Evolutionary conservation across 2,113 vertebrate genomes (phyloP), one percentile per base, ranked within the genome.

Genomic region (Corvus hawaiiensis): DNA sequence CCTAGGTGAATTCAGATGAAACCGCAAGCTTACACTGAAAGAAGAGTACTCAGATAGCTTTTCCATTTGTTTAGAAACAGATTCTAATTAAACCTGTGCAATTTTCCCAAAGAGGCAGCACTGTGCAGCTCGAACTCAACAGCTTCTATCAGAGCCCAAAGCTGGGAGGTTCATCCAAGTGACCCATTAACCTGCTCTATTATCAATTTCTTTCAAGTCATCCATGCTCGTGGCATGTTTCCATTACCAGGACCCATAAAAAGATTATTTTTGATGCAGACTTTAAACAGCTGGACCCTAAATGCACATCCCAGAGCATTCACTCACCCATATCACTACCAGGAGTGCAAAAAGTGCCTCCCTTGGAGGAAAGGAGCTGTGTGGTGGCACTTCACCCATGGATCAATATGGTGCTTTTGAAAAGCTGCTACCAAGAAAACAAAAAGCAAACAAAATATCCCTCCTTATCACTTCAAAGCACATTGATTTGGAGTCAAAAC

Each of bases 401-500:
- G 67, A 83, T 39, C 49, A 73, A 37, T 12, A 49, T 0, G 0
- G 39, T 1, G 3, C 30, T 78, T 84, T 74, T 24, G 37, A 83
- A 86, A 92, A 49, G 67, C 37, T 86, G 11, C 43, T 71, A 54
- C 10, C 16, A 77, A 63, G 41, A 68, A 48, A 54, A 49, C 62
- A 76, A 67, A 32, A 23, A 32, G 10, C 7, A 27, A 33, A 20
- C 0, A 0, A 44, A 33, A 66, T 54, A n/a, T 10, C 12, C 23
- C 28, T 79, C 54, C 20, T 24, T 56, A 41, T 81, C 49, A 75
- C 39, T 52, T 81, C 33, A 78, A 66, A 95, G 43, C n/a, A 68
- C 71, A 69, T 56, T 74, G 67, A 94, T 87, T 78, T 72, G 54
- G 56, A 86, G 85, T 75, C 35, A 93, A 94, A 93, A 90, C 49